Base-by-base conservation (phyloP, 2,888 invertebrate species). In the Thera britannica region DNA sequence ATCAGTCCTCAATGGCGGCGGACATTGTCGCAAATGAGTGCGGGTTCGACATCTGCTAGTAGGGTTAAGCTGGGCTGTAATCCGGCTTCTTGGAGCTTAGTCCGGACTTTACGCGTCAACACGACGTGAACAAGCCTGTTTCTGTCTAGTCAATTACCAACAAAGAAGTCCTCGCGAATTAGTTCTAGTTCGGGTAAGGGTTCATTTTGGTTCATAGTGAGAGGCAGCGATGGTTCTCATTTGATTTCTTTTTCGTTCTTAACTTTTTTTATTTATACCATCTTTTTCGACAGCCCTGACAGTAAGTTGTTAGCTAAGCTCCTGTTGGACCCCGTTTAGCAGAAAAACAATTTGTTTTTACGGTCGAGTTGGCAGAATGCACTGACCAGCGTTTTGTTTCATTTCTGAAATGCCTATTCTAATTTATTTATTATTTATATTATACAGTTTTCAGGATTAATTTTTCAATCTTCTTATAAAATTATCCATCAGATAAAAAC, bases 1-100 rank as follows among this genome's bases (percentile, higher is more conserved):
- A 93, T 93, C 92, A 92, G 89, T 83, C 88, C 80, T 87, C 89
- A 89, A 89, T 86, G 88, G 86, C 77, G 84, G 86, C 83, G 83
- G 85, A 79, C 84, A 87, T 87, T 88, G 90, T 91, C 91, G 90
- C 92, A 90, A 90, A 91, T 90, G 91, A 91, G 87, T 87, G 87
- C 86, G 83, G 88, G 86, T 85, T 86, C 83, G 83, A 83, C 86
- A 86, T 86, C 85, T 86, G 89, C 83, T 69, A 11, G 52, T 66
- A 60, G 63, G 54, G 62, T 8, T 66, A 60, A 58, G 58, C 61
- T 59, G 62, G n/a, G 8, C 3, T 57, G 35, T 54, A 23, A 58
- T 66, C 69, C 66, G 70, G 60, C 66, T 66, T 56, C 36, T 54
- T 48, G 34, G 35, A 46, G 41, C 51, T 56, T 52, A 46, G 44